phyloP scores from a whole-genome alignment of 2,797 vertebrate genomes.

The Xenops minutus region DNA sequence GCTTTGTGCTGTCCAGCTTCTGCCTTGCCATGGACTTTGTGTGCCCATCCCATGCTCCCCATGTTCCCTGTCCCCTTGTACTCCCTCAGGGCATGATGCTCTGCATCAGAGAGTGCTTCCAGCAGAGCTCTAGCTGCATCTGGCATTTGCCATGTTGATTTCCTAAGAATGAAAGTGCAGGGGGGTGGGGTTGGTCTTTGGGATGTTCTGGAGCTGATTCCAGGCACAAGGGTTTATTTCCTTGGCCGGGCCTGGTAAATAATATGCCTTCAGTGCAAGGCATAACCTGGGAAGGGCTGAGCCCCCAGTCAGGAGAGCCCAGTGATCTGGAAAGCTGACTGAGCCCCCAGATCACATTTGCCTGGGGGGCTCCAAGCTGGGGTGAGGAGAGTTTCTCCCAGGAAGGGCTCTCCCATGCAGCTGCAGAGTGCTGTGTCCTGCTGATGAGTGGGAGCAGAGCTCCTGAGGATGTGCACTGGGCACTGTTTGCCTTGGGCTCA shows the following conservation, averaged over 20 bases:
- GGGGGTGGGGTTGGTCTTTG: fast-evolving
- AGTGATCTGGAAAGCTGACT: too few species aligned
- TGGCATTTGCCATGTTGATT: fast-evolving
- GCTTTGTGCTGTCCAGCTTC: background rate
- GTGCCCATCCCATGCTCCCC: background rate
- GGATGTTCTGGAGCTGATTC: background rate
- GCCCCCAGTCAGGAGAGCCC: background rate
- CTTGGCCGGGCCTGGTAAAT: too few species aligned
- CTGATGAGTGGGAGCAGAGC: background rate
- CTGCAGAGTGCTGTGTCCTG: fast-evolving
- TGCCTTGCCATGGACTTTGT: fast-evolving
- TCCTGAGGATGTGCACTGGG: fast-evolving
- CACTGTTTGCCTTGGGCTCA: background rate
- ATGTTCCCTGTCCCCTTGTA: fast-evolving
- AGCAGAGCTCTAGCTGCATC: background rate
- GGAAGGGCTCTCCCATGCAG: fast-evolving
- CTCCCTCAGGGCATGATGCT: fast-evolving
- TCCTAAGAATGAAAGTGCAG: fast-evolving
- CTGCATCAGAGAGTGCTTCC: fast-evolving
- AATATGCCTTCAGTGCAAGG: background rate
- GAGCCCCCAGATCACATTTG: fast-evolving
- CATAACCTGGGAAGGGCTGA: background rate
- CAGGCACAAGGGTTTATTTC: background rate
- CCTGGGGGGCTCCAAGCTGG: background rate
- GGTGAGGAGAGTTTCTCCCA: background rate